Evolutionary conservation across 1,140 invertebrate genomes (phyloP).

Genomic region (Plectus sambesii): DNA sequence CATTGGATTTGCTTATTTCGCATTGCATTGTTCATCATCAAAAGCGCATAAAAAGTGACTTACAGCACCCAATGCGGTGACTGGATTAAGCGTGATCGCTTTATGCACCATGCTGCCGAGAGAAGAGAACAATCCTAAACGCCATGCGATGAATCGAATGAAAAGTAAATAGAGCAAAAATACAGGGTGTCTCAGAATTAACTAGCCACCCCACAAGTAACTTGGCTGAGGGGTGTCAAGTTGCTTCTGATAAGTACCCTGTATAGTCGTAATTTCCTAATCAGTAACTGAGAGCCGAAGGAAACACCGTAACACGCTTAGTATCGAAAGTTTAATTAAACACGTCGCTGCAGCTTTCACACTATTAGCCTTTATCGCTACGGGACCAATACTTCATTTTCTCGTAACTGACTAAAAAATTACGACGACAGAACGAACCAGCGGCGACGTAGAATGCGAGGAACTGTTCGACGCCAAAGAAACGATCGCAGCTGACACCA

Average conservation of each 20-base stretch:
- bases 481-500: conserved; percentile 54
- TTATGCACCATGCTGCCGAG: conserved; percentile 72
- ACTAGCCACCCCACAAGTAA: too few relatives aligned
- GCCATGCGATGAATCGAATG: conserved; percentile 1
- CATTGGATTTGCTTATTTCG: conserved; percentile 6
- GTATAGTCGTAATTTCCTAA: too few relatives aligned
- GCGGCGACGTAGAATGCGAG: conserved; percentile 74
- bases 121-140: conserved; percentile 64
- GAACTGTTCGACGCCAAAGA: conserved; percentile 75
- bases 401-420: background rate
- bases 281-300: too few relatives aligned
- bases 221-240: too few relatives aligned
- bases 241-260: too few relatives aligned
- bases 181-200: too few relatives aligned
- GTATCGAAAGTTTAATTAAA: too few relatives aligned
- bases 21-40: conserved; percentile 5
- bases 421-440: conserved; percentile 45
- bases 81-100: conserved; percentile 55
- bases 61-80: conserved; percentile 78
- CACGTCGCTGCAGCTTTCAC: too few relatives aligned
- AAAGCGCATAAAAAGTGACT: conserved; percentile 46
- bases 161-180: conserved; percentile 7
- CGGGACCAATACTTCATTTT: too few relatives aligned
- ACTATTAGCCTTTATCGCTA: too few relatives aligned
- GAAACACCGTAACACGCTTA: too few relatives aligned